These are phyloP conservation scores for Acrocephalus kingi DNA, from an alignment of 2,113 vertebrate species.

Conservation along the genomic window DNA sequence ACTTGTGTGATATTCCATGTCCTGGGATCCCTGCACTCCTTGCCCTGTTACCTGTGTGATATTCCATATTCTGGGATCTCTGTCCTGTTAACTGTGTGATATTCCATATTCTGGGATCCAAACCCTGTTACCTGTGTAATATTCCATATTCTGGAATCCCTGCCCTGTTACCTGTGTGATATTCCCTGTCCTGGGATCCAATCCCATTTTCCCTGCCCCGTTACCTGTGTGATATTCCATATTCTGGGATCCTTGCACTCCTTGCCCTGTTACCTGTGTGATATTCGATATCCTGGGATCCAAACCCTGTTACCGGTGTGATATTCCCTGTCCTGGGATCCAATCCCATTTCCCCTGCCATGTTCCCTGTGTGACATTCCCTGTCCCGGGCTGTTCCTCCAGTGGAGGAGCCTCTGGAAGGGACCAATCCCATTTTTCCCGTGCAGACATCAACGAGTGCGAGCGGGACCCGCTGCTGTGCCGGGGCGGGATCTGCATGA, in stretches of 20 bases:
- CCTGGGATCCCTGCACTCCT: background rate
- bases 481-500: constrained; percentile 86
- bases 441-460: constrained; percentile 90
- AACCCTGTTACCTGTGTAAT: background rate
- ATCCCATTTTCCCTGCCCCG: too few species aligned
- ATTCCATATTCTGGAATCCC: background rate
- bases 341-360: too few species aligned
- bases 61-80: background rate
- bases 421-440: background rate
- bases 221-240: background rate
- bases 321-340: background rate
- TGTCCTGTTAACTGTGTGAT: fast-evolving
- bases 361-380: fast-evolving
- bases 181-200: background rate
- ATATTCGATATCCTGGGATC: background rate
- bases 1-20: fast-evolving
- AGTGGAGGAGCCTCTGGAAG: background rate
- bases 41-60: background rate
- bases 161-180: background rate
- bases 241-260: background rate
- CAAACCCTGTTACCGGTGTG: background rate
- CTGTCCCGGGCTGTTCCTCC: background rate
- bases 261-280: too few species aligned
- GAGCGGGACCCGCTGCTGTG: constrained; percentile 87
- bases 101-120: background rate